These are phyloP conservation scores for Poliocrania exsul DNA, from an alignment of 2,797 vertebrate genomes.

Conservation along the genomic window DNA sequence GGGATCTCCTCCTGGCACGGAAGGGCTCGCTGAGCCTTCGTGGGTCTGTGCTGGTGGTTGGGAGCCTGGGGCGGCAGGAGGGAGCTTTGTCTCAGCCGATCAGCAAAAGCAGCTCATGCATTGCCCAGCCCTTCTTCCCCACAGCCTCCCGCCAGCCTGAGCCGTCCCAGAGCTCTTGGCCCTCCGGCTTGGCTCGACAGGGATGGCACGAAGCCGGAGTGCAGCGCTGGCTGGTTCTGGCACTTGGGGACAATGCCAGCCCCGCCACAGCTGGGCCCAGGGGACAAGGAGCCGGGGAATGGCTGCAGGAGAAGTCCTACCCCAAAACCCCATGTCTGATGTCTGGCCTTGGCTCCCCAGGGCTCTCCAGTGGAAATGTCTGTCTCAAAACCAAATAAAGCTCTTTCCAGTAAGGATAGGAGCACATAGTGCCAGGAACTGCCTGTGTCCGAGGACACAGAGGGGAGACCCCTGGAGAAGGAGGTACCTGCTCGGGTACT, in stretches of 20 bases:
- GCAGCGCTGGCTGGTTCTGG: not conserved
- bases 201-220: not conserved
- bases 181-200: not conserved
- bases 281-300: not conserved
- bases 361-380: not conserved
- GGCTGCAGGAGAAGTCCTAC: not conserved
- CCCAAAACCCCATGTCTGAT: fast-evolving
- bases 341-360: not conserved
- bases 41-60: not conserved
- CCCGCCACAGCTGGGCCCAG: not conserved
- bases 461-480: not conserved
- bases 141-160: not conserved
- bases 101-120: slow-evolving; percentile 1
- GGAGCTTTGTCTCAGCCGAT: not conserved
- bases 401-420: not conserved
- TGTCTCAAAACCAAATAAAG: not conserved
- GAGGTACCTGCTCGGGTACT: fast-evolving
- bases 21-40: fast-evolving
- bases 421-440: not conserved
- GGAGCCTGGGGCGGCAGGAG: not conserved
- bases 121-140: not conserved
- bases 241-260: not conserved
- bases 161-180: not conserved
- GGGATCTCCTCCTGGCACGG: not conserved
- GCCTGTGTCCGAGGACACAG: not conserved